These are phyloP conservation scores for Laterallus jamaicensis DNA, from an alignment of 2,113 vertebrate species.

Conservation along the genomic window DNA sequence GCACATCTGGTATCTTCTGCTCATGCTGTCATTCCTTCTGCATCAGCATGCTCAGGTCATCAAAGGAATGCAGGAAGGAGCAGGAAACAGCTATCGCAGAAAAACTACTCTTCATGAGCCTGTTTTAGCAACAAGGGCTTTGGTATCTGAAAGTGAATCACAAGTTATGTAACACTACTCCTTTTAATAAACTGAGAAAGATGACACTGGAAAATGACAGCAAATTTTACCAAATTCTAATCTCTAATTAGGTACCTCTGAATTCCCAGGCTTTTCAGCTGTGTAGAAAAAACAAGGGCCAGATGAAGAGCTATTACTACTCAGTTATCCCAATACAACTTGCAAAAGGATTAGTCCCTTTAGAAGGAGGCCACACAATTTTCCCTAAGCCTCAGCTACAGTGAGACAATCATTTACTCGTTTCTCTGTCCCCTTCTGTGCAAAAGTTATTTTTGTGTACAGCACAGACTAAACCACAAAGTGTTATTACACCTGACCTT, in stretches of 20 bases:
- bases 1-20: neutral
- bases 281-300: neutral
- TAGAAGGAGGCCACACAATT: neutral
- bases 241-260: neutral
- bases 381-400: neutral
- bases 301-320: neutral
- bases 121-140: neutral
- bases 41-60: neutral
- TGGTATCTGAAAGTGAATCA: neutral
- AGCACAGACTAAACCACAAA: neutral
- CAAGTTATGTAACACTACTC: neutral
- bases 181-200: neutral
- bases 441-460: neutral
- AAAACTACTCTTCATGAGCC: neutral
- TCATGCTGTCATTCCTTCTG: rapidly evolving
- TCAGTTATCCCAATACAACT: neutral
- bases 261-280: neutral
- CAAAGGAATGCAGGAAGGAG: neutral
- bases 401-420: neutral
- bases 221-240: neutral
- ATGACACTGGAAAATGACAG: neutral
- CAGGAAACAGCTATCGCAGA: neutral
- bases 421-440: neutral
- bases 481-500: neutral
- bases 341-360: neutral